These are phyloP conservation scores for Megastigmus dorsalis DNA, from an alignment of 2,888 invertebrate species.

Conservation along the genomic window DNA sequence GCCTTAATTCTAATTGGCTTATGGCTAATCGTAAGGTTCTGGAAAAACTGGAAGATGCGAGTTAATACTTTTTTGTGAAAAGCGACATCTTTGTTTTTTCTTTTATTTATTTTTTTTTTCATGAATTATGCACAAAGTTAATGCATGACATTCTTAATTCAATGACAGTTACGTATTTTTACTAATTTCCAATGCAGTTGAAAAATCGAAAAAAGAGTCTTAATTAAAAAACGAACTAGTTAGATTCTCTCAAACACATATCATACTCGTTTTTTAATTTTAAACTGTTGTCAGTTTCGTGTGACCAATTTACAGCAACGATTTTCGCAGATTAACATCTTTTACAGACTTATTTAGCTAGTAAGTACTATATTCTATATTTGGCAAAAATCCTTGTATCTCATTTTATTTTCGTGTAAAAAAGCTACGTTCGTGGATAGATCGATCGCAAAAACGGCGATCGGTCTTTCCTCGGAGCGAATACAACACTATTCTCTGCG, in stretches of 20 bases:
- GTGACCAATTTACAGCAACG: conserved; percentile 45
- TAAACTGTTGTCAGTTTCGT: conserved; percentile 38
- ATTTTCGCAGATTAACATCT: conserved; percentile 42
- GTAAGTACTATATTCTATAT: conserved; percentile 73
- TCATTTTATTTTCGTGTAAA: conserved; percentile 69
- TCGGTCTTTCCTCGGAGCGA: conserved; percentile 62
- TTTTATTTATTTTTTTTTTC: conserved; percentile 42
- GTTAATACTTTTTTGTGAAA: conserved; percentile 55
- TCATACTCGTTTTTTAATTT: conserved; percentile 32
- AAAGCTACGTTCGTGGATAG: conserved; percentile 69
- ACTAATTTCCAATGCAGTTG: conserved; percentile 39
- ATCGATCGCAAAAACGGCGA: conserved; percentile 53
- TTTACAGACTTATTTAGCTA: conserved; percentile 62
- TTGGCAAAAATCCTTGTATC: conserved; percentile 70
- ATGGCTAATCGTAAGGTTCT: conserved; percentile 49
- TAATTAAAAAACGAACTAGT: too few relatives aligned
- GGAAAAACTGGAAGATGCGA: conserved; percentile 70
- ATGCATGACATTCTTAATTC: conserved; percentile 10
- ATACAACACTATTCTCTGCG: conserved; percentile 60
- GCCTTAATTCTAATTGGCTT: conserved; percentile 65
- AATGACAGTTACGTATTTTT: too few relatives aligned
- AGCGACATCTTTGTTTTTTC: conserved; percentile 45
- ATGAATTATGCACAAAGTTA: conserved; percentile 15
- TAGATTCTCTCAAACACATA: too few relatives aligned
- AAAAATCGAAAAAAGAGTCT: conserved; percentile 41